Evolutionary conservation across 2,797 vertebrate genomes (phyloP).

Genomic region (Leucoraja ocellata): DNA sequence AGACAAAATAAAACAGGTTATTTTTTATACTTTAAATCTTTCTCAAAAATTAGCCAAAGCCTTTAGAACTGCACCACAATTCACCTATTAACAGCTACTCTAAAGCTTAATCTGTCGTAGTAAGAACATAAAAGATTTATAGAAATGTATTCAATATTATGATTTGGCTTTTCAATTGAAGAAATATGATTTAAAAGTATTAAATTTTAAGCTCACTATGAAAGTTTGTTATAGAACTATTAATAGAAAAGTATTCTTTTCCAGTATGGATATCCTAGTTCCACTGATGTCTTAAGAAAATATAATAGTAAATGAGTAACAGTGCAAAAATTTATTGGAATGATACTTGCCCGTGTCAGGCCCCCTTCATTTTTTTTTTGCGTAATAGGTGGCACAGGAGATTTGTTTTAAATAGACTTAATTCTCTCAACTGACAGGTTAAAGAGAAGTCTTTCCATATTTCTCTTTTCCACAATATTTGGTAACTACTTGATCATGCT

Average conservation of each 20-base stretch:
- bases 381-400: background rate
- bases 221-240: conserved; percentile 36
- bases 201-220: conserved; percentile 65
- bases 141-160: conserved; percentile 50
- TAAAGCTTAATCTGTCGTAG: conserved; percentile 51
- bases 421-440: conserved; percentile 7
- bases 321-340: conserved; percentile 31
- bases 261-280: conserved; percentile 29
- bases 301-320: conserved; percentile 9
- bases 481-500: conserved; percentile 34
- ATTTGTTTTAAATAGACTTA: conserved; percentile 25
- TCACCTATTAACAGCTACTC: conserved; percentile 47
- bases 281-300: conserved; percentile 25
- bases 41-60: conserved; percentile 47
- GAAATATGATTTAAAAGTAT: conserved; percentile 59
- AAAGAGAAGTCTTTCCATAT: conserved; percentile 5
- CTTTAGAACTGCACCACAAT: conserved; percentile 45
- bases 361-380: background rate
- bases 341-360: conserved; percentile 1
- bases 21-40: conserved; percentile 44
- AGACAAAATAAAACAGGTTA: conserved; percentile 36
- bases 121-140: conserved; percentile 56
- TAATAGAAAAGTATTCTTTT: conserved; percentile 29
- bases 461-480: conserved; percentile 23
- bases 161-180: conserved; percentile 47